Conservation (phyloP, 2,113 vertebrate species). For the Boleophthalmus pectinirostris region DNA sequence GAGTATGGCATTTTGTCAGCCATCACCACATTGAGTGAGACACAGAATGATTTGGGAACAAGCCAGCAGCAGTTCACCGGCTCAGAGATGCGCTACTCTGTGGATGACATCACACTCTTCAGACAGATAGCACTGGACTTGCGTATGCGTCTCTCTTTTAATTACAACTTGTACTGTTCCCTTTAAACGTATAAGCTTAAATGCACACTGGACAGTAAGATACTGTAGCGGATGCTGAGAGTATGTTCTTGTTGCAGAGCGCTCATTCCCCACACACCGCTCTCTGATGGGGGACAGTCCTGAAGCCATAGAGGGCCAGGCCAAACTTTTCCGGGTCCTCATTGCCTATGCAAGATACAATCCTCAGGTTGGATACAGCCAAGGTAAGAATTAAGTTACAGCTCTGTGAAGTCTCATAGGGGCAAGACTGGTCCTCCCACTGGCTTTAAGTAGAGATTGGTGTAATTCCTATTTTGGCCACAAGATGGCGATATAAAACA, state of each 20-base stretch:
- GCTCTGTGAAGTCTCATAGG: neutral
- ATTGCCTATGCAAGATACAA: constrained; percentile 72
- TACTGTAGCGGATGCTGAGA: neutral
- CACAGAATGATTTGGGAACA: constrained; percentile 60
- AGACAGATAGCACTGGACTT: constrained; percentile 75
- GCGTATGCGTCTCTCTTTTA: constrained; percentile 58
- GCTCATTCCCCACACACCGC: constrained; percentile 77
- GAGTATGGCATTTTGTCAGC: constrained; percentile 74
- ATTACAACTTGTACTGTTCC: neutral
- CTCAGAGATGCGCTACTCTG: constrained; percentile 34
- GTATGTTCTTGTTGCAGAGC: constrained; percentile 46
- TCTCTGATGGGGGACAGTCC: constrained; percentile 77
- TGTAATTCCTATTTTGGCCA: constrained; percentile 36
- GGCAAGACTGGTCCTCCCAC: neutral
- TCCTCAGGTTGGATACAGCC: constrained; percentile 72
- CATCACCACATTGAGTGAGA: constrained; percentile 67
- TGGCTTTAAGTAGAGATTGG: neutral
- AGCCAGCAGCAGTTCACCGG: constrained; percentile 18
- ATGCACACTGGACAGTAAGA: neutral
- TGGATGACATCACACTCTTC: constrained; percentile 65
- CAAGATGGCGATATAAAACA: constrained; percentile 36
- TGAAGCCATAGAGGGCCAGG: constrained; percentile 78
- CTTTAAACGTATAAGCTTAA: neutral
- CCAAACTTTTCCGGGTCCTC: constrained; percentile 77
- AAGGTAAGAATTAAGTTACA: constrained; percentile 61